phyloP scores from a whole-genome alignment of 2,888 invertebrate species.

The Meghimatium bilineatum region DNA sequence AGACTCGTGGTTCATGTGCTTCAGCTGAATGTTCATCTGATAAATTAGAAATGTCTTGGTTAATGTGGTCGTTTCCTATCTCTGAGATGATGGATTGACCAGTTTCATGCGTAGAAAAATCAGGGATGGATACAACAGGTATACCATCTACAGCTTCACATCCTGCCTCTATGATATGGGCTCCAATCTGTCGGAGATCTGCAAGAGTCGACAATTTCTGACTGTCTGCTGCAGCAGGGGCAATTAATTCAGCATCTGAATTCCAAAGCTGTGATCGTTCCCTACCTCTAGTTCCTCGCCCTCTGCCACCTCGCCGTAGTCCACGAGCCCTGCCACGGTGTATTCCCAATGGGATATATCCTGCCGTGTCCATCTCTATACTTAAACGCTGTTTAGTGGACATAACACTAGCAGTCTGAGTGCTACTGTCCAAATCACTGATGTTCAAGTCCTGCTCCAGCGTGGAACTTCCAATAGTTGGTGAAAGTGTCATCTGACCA shows the following conservation, averaged over 20 bases:
- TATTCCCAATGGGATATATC: constrained; percentile 35
- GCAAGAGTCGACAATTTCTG: constrained; percentile 24
- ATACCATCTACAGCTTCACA: constrained; percentile 43
- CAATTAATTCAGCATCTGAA: constrained; percentile 3
- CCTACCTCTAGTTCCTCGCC: constrained; percentile 35
- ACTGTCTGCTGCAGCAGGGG: constrained; percentile 5
- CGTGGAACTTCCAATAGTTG: constrained; percentile 17
- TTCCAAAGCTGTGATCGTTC: constrained; percentile 8
- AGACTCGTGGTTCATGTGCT: constrained; percentile 3
- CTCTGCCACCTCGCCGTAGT: constrained; percentile 23
- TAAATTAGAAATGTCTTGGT: neutral
- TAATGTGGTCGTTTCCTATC: neutral
- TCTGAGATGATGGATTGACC: constrained; percentile 29
- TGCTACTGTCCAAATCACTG: neutral
- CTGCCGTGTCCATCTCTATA: constrained; percentile 34
- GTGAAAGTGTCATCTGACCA: constrained; percentile 41
- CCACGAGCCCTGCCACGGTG: constrained; percentile 26
- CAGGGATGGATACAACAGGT: constrained; percentile 49
- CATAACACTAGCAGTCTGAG: neutral
- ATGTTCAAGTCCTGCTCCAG: constrained; percentile 20
- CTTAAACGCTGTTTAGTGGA: constrained; percentile 1
- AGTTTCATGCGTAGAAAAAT: constrained; percentile 35
- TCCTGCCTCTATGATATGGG: constrained; percentile 37
- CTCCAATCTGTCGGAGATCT: constrained; percentile 40
- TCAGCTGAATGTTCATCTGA: neutral